A percentile compares a stretch with the other conserved stretches of the same genome.
These are phyloP conservation scores for Rhagium mordax DNA, from an alignment of 2,888 invertebrate genomes.

Conservation along the genomic window DNA sequence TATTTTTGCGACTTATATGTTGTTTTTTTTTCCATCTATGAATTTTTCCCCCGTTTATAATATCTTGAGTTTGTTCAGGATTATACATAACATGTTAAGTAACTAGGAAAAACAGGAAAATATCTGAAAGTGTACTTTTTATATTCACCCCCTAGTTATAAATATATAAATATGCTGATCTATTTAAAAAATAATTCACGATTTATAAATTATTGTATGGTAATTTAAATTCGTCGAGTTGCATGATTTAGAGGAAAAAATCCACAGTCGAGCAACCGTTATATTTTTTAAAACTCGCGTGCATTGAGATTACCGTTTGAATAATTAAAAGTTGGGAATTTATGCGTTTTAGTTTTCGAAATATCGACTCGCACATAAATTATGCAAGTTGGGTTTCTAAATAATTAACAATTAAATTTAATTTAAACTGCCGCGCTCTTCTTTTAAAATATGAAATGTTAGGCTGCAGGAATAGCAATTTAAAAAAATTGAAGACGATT, in stretches of 20 bases:
- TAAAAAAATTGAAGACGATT: neutral
- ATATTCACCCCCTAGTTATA: no score
- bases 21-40: no score
- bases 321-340: slow-evolving; percentile 65
- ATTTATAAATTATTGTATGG: slow-evolving; percentile 32
- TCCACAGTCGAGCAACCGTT: slow-evolving; percentile 49
- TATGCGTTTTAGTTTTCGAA: slow-evolving; percentile 59
- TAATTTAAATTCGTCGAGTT: slow-evolving; percentile 43
- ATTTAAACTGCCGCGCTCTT: slow-evolving; percentile 1
- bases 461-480: neutral
- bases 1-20: no score
- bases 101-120: no score
- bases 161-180: neutral
- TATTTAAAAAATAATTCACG: neutral
- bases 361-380: slow-evolving; percentile 57
- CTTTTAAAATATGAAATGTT: slow-evolving; percentile 7
- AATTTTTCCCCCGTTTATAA: no score
- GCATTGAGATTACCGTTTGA: slow-evolving; percentile 62
- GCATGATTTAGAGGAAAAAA: slow-evolving; percentile 44
- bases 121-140: no score
- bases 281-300: slow-evolving; percentile 62
- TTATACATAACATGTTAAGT: no score
- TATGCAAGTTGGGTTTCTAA: slow-evolving; percentile 47
- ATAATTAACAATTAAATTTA: slow-evolving; percentile 12
- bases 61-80: no score